Evolutionary conservation across 2,888 invertebrate species (phyloP).

Genomic region (Colletes collaris): DNA sequence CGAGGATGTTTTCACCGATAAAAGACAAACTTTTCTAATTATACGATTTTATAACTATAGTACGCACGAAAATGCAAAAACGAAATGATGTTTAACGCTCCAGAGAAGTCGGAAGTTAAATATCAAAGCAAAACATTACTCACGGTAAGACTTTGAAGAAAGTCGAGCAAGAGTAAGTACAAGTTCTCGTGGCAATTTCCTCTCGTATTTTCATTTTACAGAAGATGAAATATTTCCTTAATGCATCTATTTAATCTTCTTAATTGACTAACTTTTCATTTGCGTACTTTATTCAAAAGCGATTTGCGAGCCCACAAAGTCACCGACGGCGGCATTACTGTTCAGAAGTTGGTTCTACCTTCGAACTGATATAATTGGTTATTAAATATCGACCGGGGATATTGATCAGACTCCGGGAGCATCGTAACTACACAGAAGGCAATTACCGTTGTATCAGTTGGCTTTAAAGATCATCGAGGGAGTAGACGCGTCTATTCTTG

Average conservation of each 20-base stretch:
- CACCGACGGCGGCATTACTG: background rate
- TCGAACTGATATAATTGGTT: slow-evolving; percentile 58
- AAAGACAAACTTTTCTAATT: no score
- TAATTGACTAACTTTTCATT: slow-evolving; percentile 29
- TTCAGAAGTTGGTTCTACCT: slow-evolving; percentile 29
- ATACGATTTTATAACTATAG: background rate
- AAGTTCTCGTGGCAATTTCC: background rate
- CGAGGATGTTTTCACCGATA: no score
- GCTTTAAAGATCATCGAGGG: slow-evolving; percentile 55
- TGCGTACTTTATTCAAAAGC: slow-evolving; percentile 7
- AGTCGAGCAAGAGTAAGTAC: background rate
- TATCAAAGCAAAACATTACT: slow-evolving; percentile 6
- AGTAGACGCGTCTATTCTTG: slow-evolving; percentile 12
- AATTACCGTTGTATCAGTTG: slow-evolving; percentile 55
- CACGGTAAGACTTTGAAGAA: background rate
- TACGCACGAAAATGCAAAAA: background rate
- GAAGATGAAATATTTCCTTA: slow-evolving; percentile 16
- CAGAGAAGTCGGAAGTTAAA: background rate
- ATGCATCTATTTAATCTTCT: slow-evolving; percentile 27
- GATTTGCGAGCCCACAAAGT: background rate
- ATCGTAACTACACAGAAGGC: slow-evolving; percentile 35
- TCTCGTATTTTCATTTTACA: background rate
- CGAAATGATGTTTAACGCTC: background rate
- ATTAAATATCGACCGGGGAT: slow-evolving; percentile 50
- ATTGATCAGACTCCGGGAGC: slow-evolving; percentile 44